Conservation (phyloP, 1,140 invertebrate genomes). For the Trissolcus basalis region DNA sequence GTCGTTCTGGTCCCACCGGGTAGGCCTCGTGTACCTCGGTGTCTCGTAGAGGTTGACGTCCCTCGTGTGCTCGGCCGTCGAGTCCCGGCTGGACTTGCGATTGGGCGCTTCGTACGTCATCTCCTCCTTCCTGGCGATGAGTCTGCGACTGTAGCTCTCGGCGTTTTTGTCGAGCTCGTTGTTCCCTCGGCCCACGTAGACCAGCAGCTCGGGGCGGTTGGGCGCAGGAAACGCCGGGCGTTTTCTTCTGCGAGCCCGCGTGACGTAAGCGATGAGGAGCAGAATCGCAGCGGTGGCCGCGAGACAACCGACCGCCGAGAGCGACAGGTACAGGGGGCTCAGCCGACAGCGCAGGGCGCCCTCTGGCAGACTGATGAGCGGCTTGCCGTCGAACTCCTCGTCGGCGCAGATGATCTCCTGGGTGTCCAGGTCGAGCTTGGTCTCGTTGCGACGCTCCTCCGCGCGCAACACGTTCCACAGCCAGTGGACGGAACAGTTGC, state of each 20-base stretch:
- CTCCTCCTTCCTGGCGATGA: slow-evolving; percentile 68
- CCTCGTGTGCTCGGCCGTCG: slow-evolving; percentile 38
- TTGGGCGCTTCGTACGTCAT: slow-evolving; percentile 65
- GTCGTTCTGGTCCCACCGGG: slow-evolving; percentile 28
- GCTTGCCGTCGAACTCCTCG: slow-evolving; percentile 68
- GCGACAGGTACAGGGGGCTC: slow-evolving; percentile 67
- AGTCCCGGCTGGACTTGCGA: slow-evolving; percentile 55
- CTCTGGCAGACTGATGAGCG: slow-evolving; percentile 66
- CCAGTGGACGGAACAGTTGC: slow-evolving; percentile 92
- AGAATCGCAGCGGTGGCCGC: slow-evolving; percentile 66
- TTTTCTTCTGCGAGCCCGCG: slow-evolving; percentile 66
- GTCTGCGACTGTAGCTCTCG: slow-evolving; percentile 66
- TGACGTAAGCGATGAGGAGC: slow-evolving; percentile 66
- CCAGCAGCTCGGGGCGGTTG: slow-evolving; percentile 70
- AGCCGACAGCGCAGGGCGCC: slow-evolving; percentile 68
- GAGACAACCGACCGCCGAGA: slow-evolving; percentile 67
- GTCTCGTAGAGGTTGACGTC: slow-evolving; percentile 70
- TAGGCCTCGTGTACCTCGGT: slow-evolving; percentile 60
- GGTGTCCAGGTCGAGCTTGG: slow-evolving; percentile 67
- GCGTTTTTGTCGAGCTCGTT: slow-evolving; percentile 68
- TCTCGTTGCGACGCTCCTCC: slow-evolving; percentile 67
- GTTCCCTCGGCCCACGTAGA: slow-evolving; percentile 69
- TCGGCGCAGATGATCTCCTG: slow-evolving; percentile 70
- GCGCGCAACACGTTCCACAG: slow-evolving; percentile 84
- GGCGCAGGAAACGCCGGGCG: slow-evolving; percentile 66